Base-by-base conservation (phyloP, 2,113 vertebrate genomes). In the Odobenus rosmarus region DNA sequence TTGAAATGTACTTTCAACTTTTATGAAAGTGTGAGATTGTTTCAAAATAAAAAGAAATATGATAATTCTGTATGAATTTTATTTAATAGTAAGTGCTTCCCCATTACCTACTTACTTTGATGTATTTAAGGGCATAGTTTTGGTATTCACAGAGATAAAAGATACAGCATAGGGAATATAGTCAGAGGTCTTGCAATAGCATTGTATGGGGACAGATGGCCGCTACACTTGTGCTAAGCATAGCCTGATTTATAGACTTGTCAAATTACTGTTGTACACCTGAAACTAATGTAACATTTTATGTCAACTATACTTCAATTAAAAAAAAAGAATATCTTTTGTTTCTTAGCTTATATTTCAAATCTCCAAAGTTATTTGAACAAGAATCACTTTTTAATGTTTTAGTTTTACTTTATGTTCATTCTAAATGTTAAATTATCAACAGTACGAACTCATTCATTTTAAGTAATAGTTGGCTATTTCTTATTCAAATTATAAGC, bases 341-440 rank as follows among this genome's bases (percentile, higher is more conserved):
- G 24, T 42, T 90, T 72, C 24, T 76, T 83, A 83, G 33, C n/a
- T 89, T 89, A 83, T 7, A 55, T 76, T 83, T 76, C n/a, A 83
- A 62, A 74, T 74, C 18, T 64, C 7, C 53, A 39, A 71, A 82
- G 55, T 76, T 84, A 83, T n/a, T 95, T 90, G 67, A 64, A 55
- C 55, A 62, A 89, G 42, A 61, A 76, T 55, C 4, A 46, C 49
- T 95, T 62, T 59, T 95, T 42, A 88, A 51, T 62, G n/a, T 83
- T 62, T 87, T 93, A 46, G 10, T 80, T 94, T 82, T 69, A 88
- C 80, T 77, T 94, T 36, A 67, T 76, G 57, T 83, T 95, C n/a
- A 84, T 83, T 84, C 42, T 62, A 53, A 42, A 84, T 9, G 7
- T 88, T 88, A 82, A 88, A 24, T 88, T 82, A 61, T 61, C 39